Percentiles rank a stretch among this genome's conserved stretches.
phyloP scores from a whole-genome alignment of 2,888 invertebrate species.

The Microplitis manilae region DNA sequence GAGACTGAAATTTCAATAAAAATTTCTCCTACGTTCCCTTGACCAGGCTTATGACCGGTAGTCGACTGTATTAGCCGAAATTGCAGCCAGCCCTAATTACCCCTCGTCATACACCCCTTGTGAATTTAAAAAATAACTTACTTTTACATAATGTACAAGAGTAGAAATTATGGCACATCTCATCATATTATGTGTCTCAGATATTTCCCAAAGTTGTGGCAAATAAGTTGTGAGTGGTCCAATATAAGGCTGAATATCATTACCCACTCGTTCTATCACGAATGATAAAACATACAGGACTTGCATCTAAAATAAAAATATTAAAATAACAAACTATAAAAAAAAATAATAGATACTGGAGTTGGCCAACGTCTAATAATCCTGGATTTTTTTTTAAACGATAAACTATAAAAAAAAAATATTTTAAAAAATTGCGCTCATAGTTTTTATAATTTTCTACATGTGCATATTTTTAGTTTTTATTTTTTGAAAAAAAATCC shows the following conservation, averaged over 20 bases:
- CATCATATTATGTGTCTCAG: constrained; percentile 90
- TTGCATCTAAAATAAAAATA: constrained; percentile 79
- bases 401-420: no score
- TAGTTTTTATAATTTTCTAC: no score
- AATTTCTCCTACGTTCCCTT: no score
- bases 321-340: constrained; percentile 43
- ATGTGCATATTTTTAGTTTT: no score
- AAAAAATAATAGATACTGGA: not conserved
- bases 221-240: constrained; percentile 85
- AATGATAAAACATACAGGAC: constrained; percentile 91
- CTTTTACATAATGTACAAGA: constrained; percentile 88
- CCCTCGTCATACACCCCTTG: not conserved
- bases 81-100: no score
- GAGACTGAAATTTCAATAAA: no score
- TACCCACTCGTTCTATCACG: constrained; percentile 89
- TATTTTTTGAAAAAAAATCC: no score
- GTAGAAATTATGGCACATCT: constrained; percentile 92
- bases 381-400: no score
- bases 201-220: constrained; percentile 90
- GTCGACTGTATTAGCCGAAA: no score
- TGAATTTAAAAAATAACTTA: constrained; percentile 56
- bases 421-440: no score
- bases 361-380: no score
- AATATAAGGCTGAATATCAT: constrained; percentile 80
- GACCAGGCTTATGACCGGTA: no score